Evolutionary conservation across 2,797 vertebrate species (phyloP).

Genomic region (Euthynnus affinis): DNA sequence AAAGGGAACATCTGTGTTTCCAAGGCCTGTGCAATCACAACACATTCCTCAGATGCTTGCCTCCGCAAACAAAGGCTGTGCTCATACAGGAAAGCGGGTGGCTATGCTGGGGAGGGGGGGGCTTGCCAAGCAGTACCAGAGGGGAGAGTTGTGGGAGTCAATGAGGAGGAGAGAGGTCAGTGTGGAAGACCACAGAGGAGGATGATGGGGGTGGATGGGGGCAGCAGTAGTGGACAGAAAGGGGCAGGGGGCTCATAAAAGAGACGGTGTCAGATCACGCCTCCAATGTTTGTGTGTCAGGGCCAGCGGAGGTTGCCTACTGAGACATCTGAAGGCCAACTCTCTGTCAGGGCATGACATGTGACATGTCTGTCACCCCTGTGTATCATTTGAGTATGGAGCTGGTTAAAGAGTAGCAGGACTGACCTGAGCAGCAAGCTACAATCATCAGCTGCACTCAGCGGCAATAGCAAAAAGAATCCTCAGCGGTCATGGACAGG

Average conservation of each 20-base stretch:
- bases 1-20: conserved; percentile 75
- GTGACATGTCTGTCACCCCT: conserved; percentile 4
- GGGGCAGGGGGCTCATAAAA: conserved; percentile 56
- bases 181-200: conserved; percentile 27
- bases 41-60: conserved; percentile 83
- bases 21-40: conserved; percentile 74
- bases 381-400: conserved; percentile 19
- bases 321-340: conserved; percentile 49
- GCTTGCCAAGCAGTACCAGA: conserved; percentile 51
- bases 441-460: conserved; percentile 25
- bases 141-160: conserved; percentile 56
- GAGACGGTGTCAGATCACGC: conserved; percentile 49
- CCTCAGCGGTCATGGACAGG: conserved; percentile 15
- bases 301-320: conserved; percentile 29
- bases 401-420: conserved; percentile 43
- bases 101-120: conserved; percentile 43
- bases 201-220: background rate
- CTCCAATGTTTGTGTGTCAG: conserved; percentile 50
- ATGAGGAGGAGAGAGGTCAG: conserved; percentile 55
- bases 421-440: conserved; percentile 24
- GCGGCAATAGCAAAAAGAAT: conserved; percentile 21
- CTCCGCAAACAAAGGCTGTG: conserved; percentile 76
- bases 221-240: background rate
- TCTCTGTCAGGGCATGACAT: background rate
- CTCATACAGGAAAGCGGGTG: conserved; percentile 63